Evolutionary conservation across 2,113 vertebrate genomes (phyloP).

Genomic region (Zootoca vivipara): DNA sequence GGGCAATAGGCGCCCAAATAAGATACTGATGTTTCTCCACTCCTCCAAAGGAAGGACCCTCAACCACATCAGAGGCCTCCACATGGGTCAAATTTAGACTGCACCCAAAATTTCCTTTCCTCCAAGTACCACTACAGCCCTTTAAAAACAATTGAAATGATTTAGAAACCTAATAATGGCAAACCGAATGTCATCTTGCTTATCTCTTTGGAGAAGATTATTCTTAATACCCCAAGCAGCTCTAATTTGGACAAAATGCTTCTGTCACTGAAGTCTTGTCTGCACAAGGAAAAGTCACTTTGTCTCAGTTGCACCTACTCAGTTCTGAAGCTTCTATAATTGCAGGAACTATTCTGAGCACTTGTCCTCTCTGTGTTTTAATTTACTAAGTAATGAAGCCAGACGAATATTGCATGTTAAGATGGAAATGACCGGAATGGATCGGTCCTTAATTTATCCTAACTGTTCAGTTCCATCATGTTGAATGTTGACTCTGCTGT

Average conservation of each 20-base stretch:
- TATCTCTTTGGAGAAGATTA: neutral
- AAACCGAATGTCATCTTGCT: neutral
- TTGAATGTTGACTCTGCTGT: neutral
- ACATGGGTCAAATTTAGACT: too few species aligned
- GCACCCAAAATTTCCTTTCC: neutral
- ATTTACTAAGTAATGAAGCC: conserved; percentile 12
- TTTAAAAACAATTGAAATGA: neutral
- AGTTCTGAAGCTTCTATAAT: neutral
- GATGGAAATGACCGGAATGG: conserved; percentile 11
- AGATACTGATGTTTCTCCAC: too few species aligned
- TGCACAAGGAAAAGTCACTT: neutral
- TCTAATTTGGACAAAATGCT: neutral
- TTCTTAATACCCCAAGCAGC: neutral
- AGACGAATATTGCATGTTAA: neutral
- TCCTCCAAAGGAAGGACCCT: too few species aligned
- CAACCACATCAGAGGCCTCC: too few species aligned
- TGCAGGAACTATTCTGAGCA: neutral
- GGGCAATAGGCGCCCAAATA: too few species aligned
- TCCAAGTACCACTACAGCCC: neutral
- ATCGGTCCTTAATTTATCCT: neutral
- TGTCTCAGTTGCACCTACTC: neutral
- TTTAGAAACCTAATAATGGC: neutral
- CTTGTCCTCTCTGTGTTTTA: conserved; percentile 7
- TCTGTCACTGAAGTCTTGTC: neutral
- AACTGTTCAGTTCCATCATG: neutral